Evolutionary conservation across 2,113 vertebrate species (phyloP).

Genomic region (Mus musculus): DNA sequence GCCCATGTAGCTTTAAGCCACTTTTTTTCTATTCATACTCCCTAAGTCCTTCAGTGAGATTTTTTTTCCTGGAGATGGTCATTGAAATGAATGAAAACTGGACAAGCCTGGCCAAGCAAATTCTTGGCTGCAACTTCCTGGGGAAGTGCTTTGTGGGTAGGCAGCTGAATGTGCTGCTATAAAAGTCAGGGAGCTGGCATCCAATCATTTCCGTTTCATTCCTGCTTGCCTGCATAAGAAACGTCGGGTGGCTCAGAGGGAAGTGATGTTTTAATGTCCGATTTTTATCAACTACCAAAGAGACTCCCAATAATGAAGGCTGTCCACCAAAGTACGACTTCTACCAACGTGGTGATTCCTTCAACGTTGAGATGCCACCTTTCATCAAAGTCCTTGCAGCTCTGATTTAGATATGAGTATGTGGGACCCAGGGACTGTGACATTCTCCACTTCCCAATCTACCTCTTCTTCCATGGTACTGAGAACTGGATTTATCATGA

Average conservation of each 20-base stretch:
- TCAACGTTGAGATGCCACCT: not conserved
- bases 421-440: not conserved
- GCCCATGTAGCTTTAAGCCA: not conserved
- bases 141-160: constrained; percentile 84
- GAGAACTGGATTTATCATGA: not conserved
- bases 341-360: not conserved
- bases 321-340: not conserved
- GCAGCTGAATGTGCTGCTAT: constrained; percentile 80
- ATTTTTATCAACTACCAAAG: constrained; percentile 22
- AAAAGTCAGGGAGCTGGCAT: constrained; percentile 81
- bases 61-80: constrained; percentile 71
- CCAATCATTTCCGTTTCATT: constrained; percentile 77
- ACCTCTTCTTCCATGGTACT: not conserved
- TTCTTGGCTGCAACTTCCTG: constrained; percentile 79
- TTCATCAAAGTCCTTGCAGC: not conserved
- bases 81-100: constrained; percentile 78
- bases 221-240: constrained; percentile 69
- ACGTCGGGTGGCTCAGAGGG: constrained; percentile 62
- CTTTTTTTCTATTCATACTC: not conserved
- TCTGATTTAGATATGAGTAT: not conserved
- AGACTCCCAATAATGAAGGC: not conserved
- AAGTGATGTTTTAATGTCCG: constrained; percentile 46
- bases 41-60: constrained; percentile 60
- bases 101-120: constrained; percentile 81
- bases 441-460: not conserved